Conservation (phyloP, 2,113 vertebrate species). For the Pterocles gutturalis region DNA sequence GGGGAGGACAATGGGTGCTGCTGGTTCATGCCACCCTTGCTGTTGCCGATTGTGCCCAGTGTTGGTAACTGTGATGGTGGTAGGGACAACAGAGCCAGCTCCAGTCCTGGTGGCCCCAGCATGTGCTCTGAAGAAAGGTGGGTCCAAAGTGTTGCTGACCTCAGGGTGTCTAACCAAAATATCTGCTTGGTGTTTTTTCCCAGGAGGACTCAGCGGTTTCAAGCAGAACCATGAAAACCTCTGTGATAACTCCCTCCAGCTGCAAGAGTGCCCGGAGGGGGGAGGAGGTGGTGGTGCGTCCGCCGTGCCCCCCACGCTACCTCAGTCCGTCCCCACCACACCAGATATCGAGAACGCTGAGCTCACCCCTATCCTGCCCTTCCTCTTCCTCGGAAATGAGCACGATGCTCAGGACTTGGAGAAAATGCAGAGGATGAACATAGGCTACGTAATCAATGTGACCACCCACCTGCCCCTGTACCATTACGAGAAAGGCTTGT, state of each 20-base stretch:
- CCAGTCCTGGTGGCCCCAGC: not conserved
- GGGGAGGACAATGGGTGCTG: not conserved
- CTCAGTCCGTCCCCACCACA: conserved; percentile 92
- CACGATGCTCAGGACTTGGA: conserved; percentile 93
- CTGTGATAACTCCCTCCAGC: conserved; percentile 96
- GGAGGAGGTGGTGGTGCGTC: conserved; percentile 78
- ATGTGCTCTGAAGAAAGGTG: not conserved
- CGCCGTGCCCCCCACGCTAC: conserved; percentile 83
- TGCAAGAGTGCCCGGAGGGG: conserved; percentile 87
- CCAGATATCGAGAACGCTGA: conserved; percentile 97
- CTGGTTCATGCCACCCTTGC: not conserved
- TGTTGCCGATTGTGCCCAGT: fast-evolving
- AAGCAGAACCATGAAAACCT: conserved; percentile 94
- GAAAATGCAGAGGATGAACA: conserved; percentile 90
- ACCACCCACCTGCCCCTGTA: conserved; percentile 97
- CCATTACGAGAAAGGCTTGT: conserved; percentile 92
- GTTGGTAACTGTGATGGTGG: fast-evolving
- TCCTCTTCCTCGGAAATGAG: conserved; percentile 95
- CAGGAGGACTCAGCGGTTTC: conserved; percentile 95
- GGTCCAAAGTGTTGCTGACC: fast-evolving
- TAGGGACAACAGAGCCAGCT: not conserved
- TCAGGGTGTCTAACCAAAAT: not conserved
- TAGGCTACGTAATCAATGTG: conserved; percentile 94
- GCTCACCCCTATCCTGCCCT: conserved; percentile 95
- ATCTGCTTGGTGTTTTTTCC: conserved; percentile 11